Evolutionary conservation across 37 sponge, comb jelly and placozoan genomes (phyloP).

Genomic region (Spongilla lacustris): DNA sequence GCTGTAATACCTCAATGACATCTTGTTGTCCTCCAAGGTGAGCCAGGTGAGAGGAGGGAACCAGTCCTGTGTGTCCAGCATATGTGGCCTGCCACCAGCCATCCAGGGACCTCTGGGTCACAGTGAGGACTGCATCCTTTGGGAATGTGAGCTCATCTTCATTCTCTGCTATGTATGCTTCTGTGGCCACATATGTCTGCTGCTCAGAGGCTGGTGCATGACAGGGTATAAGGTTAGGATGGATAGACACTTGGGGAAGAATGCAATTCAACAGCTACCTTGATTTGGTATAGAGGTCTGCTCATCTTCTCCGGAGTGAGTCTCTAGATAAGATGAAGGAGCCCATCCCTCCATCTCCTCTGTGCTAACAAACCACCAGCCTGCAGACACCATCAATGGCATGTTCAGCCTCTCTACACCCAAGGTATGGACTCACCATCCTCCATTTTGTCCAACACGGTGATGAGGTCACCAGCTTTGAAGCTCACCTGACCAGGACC

Average conservation of each 20-base stretch:
- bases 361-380: constrained; percentile 89
- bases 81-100: constrained; percentile 84
- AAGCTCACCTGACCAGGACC: constrained; percentile 74
- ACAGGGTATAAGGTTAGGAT: no score
- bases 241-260: no score
- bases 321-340: constrained; percentile 81
- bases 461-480: constrained; percentile 74
- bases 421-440: constrained; percentile 53
- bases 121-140: constrained; percentile 41
- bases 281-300: constrained; percentile 11
- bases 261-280: no score
- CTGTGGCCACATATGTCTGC: constrained; percentile 23
- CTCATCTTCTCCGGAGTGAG: constrained; percentile 7
- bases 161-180: constrained; percentile 71
- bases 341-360: constrained; percentile 82
- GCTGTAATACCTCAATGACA: no score
- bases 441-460: constrained; percentile 84
- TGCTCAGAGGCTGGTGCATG: no score
- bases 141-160: constrained; percentile 77
- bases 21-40: neutral
- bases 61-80: constrained; percentile 43
- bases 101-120: constrained; percentile 74
- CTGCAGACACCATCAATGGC: constrained; percentile 10
- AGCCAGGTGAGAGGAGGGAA: constrained; percentile 67
- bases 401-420: neutral